These are phyloP conservation scores for Sminthurinus aureus DNA, from an alignment of 2,888 invertebrate species.

Conservation along the genomic window DNA sequence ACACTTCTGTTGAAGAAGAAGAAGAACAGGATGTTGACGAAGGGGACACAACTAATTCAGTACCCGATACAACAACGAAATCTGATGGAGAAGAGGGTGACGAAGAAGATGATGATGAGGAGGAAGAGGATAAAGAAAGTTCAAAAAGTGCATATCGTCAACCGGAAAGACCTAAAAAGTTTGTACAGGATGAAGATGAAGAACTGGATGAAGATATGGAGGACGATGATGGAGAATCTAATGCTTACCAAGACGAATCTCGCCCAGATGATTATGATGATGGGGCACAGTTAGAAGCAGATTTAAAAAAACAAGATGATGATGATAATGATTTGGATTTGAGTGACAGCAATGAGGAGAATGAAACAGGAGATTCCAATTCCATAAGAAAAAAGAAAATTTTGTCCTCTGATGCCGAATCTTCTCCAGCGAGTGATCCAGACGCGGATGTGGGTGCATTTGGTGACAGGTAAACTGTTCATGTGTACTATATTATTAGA, in stretches of 20 bases:
- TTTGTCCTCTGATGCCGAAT: conserved; percentile 56
- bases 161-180: not conserved
- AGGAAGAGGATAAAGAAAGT: not conserved
- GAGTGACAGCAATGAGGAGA: conserved; percentile 50
- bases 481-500: too few species aligned
- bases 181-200: not conserved
- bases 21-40: not conserved
- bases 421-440: conserved; percentile 50
- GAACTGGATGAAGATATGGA: not conserved
- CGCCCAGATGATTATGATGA: conserved; percentile 39
- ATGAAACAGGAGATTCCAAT: not conserved
- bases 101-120: not conserved
- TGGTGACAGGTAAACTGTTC: too few species aligned
- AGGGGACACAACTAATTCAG: not conserved
- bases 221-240: not conserved
- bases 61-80: too few species aligned
- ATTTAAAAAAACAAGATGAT: conserved; percentile 27
- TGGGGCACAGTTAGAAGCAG: not conserved
- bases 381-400: conserved; percentile 15
- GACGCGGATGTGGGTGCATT: too few species aligned
- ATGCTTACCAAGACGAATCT: conserved; percentile 5
- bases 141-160: not conserved
- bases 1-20: not conserved
- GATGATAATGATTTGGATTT: conserved; percentile 41
- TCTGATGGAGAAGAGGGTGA: not conserved